phyloP scores from a whole-genome alignment of 2,113 vertebrate genomes.

The Leiothrix lutea region DNA sequence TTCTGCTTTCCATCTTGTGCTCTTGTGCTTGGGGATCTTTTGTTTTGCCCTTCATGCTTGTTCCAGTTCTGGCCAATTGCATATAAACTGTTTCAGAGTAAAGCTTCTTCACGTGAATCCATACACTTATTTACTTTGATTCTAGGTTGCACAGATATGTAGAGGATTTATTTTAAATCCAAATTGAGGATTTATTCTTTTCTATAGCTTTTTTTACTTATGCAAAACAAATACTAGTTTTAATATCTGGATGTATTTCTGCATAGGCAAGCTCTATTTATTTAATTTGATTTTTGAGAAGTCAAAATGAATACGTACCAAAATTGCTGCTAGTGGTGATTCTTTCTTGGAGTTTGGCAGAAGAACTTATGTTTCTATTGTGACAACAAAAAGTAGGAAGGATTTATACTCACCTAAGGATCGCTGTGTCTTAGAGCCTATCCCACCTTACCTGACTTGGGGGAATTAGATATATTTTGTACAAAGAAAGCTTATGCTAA shows the following conservation, averaged over 20 bases:
- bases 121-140: not conserved
- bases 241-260: not conserved
- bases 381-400: not conserved
- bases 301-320: not conserved
- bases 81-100: not conserved
- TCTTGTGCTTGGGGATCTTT: not conserved
- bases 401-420: not conserved
- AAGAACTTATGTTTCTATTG: not conserved
- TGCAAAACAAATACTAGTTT: not conserved
- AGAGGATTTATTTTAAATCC: not conserved
- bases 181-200: not conserved
- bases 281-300: not conserved
- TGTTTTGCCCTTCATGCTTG: not conserved
- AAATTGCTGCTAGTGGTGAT: not conserved
- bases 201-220: not conserved
- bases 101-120: not conserved
- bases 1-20: conserved; percentile 46
- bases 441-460: not conserved
- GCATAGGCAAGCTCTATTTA: not conserved
- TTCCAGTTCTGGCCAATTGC: not conserved
- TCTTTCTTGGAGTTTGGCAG: not conserved
- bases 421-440: not conserved
- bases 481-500: not conserved
- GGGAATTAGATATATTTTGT: not conserved
- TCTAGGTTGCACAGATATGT: not conserved